Evolutionary conservation across 2,888 invertebrate genomes (phyloP), one percentile per base, ranked within the genome.

Genomic region (Habrosyne pyritoides): DNA sequence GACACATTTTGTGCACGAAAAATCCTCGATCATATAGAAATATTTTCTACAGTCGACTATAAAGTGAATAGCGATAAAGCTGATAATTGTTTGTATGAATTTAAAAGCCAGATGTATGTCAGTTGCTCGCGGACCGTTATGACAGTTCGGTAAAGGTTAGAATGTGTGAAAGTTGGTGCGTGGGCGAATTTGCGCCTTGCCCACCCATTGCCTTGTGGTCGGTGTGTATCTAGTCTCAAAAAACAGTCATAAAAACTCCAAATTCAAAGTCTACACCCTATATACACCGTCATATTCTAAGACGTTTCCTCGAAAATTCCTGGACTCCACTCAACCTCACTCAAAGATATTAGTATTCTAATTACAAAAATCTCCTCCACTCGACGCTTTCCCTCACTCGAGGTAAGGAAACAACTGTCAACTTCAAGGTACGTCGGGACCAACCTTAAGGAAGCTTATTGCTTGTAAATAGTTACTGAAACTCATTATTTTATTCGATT

Each of bases 91-190:
- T 50, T 50, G 50, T 21, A 10, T 50, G 21, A 12, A 30, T 22
- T 14, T 48, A 2, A 48, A n/a, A 6, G 10, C 24, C 18, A 18
- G 18, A 71, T 65, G 63, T 73, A 54, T 71, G 67, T 73, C 69
- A 71, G 63, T 57, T 57, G 63, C 47, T 56, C 49, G 18, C 22
- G 42, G 47, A 73, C 72, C 69, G 72, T 73, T 73, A 70, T 36
- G 54, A 47, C 8, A 21, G 59, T 63, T 66, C 60, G 60, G 60
- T 42, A 61, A 61, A 68, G 55, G 66, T 64, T 61, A 63, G 61
- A 52, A 33, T 59, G 36, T 42, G 67, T 65, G 71, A 71, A 71
- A 72, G 70, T 71, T 57, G 50, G 28, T 50, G 59, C 57, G 60
- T 62, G 68, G 33, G 62, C 28, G 48, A 14, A 18, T 47, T 22